These are phyloP conservation scores for Cheilosia vernalis DNA, from an alignment of 2,888 invertebrate genomes.

Conservation along the genomic window DNA sequence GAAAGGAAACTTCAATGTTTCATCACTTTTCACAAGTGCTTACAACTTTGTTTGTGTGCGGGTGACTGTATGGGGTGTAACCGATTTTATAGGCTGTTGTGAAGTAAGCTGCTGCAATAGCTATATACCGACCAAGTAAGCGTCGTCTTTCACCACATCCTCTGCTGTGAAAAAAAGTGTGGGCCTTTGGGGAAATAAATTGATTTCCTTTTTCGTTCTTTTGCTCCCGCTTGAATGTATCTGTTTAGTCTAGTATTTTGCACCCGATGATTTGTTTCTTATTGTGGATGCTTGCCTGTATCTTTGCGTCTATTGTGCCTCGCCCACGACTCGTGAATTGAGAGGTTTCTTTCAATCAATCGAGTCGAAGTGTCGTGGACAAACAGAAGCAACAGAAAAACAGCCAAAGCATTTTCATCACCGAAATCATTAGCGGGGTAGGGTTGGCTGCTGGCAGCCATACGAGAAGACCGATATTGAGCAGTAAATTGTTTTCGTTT, in stretches of 20 bases:
- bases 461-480: conserved; percentile 25
- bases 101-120: conserved; percentile 14
- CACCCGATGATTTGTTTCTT: conserved; percentile 52
- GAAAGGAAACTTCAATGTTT: conserved; percentile 47
- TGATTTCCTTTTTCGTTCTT: conserved; percentile 29
- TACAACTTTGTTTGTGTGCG: conserved; percentile 5
- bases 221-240: neutral
- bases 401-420: conserved; percentile 44
- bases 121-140: conserved; percentile 16
- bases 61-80: conserved; percentile 13
- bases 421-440: conserved; percentile 16
- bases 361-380: conserved; percentile 31
- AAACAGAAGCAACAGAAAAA: conserved; percentile 53
- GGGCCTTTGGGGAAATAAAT: conserved; percentile 54
- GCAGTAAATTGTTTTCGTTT: conserved; percentile 54
- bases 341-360: conserved; percentile 49
- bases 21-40: conserved; percentile 51
- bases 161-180: conserved; percentile 8
- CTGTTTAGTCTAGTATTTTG: conserved; percentile 32
- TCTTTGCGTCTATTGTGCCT: conserved; percentile 19
- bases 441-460: neutral
- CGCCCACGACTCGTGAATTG: neutral
- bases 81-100: conserved; percentile 35
- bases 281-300: conserved; percentile 25
- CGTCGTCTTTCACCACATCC: conserved; percentile 19